These are phyloP conservation scores for Bovichtus diacanthus DNA, from an alignment of 2,797 vertebrate species.

Conservation along the genomic window DNA sequence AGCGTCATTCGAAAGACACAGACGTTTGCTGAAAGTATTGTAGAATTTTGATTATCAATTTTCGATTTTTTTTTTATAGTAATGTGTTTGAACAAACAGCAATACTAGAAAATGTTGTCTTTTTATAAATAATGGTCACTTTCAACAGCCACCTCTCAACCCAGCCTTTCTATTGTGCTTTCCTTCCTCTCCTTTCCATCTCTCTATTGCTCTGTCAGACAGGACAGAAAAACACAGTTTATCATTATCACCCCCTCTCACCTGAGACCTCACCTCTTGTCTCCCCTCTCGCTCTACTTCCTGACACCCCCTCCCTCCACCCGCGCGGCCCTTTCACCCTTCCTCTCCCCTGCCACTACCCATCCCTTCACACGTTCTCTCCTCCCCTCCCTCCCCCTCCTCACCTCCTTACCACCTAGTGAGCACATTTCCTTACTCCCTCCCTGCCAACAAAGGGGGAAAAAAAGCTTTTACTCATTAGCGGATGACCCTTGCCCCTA, in stretches of 20 bases:
- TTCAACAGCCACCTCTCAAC: background rate
- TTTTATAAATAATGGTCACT: background rate
- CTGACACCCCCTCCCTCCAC: constrained; percentile 64
- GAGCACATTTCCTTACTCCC: constrained; percentile 82
- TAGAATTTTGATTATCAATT: background rate
- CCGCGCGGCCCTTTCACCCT: constrained; percentile 72
- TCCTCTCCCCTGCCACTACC: constrained; percentile 76
- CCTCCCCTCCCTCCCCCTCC: constrained; percentile 65
- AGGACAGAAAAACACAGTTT: constrained; percentile 66
- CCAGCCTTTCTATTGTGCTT: background rate
- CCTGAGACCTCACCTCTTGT: constrained; percentile 83
- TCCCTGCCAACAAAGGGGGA: constrained; percentile 74
- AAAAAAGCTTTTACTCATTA: constrained; percentile 87
- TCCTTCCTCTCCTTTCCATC: constrained; percentile 8
- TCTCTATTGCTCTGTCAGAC: constrained; percentile 40
- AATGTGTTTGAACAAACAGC: background rate
- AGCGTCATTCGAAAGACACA: background rate
- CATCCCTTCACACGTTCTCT: constrained; percentile 80
- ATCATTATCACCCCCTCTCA: constrained; percentile 81
- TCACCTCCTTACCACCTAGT: constrained; percentile 80
- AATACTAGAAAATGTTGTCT: background rate
- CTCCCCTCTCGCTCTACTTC: constrained; percentile 72
- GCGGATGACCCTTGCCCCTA: constrained; percentile 82
- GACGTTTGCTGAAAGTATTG: background rate
- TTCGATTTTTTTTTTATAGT: no score